Percentiles rank a stretch among this genome's conserved stretches.
Evolutionary conservation across 2,888 invertebrate genomes (phyloP).

Genomic region (Gryllus longicercus): DNA sequence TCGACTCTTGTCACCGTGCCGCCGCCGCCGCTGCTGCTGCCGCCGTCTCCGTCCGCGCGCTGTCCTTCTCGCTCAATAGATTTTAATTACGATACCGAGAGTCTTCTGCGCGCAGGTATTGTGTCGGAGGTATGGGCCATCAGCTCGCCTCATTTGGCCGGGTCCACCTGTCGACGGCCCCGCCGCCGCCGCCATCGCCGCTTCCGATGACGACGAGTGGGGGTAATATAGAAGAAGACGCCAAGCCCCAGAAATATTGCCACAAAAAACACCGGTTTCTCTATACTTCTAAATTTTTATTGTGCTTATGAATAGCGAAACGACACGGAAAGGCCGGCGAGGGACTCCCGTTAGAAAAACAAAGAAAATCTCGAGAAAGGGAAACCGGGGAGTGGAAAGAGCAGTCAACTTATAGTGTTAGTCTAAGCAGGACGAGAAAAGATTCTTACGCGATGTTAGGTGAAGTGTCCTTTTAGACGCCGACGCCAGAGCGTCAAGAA

Average conservation of each 20-base stretch:
- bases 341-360: not conserved
- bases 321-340: not conserved
- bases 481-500: not conserved
- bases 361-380: not conserved
- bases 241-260: not conserved
- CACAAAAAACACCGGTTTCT: not conserved
- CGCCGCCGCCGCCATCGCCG: not conserved
- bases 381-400: not conserved
- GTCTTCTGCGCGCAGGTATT: not conserved
- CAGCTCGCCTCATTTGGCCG: not conserved
- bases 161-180: not conserved
- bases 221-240: not conserved
- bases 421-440: not conserved
- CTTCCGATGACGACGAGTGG: not conserved
- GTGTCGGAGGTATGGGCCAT: not conserved
- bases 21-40: not conserved
- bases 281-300: not conserved
- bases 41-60: not conserved
- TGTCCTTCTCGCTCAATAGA: slow-evolving; percentile 8
- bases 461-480: not conserved
- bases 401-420: not conserved
- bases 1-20: not conserved
- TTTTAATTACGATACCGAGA: slow-evolving; percentile 10
- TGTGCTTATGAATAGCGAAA: not conserved
- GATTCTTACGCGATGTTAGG: not conserved